Evolutionary conservation across 1,140 invertebrate genomes (phyloP).

Genomic region (Solen grandis): DNA sequence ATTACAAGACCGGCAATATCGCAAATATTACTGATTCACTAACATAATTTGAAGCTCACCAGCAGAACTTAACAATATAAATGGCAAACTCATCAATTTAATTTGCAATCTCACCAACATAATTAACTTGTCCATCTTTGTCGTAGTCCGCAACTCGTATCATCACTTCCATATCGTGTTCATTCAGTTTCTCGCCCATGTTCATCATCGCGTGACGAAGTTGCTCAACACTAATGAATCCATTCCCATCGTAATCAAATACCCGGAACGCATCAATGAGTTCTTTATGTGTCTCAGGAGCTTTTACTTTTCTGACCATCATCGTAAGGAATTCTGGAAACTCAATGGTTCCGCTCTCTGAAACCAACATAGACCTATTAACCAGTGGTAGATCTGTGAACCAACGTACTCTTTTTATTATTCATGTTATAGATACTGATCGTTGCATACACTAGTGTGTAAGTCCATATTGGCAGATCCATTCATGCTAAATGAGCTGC

Average conservation of each 20-base stretch:
- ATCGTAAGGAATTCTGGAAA: slow-evolving; percentile 64
- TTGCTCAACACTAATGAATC: slow-evolving; percentile 82
- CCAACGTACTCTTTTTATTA: too few relatives aligned
- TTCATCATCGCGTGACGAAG: slow-evolving; percentile 90
- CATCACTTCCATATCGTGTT: slow-evolving; percentile 95
- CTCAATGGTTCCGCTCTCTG: slow-evolving; percentile 66
- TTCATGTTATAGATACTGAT: too few relatives aligned
- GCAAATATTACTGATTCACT: too few relatives aligned
- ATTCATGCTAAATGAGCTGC: too few relatives aligned
- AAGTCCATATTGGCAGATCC: too few relatives aligned
- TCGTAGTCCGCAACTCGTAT: slow-evolving; percentile 84
- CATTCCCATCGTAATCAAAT: slow-evolving; percentile 98
- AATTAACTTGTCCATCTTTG: slow-evolving; percentile 60
- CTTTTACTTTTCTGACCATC: slow-evolving; percentile 54
- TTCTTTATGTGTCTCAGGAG: slow-evolving; percentile 82
- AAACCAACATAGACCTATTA: too few relatives aligned
- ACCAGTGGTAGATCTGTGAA: too few relatives aligned
- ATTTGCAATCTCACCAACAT: slow-evolving; percentile 50
- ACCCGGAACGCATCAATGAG: slow-evolving; percentile 99
- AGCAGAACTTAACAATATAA: background rate
- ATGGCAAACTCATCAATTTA: background rate
- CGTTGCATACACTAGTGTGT: too few relatives aligned
- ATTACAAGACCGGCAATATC: too few relatives aligned
- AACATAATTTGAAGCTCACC: too few relatives aligned
- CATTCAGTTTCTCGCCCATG: slow-evolving; percentile 92